phyloP scores from a whole-genome alignment of 2,797 vertebrate genomes.

The Neosilurus mollespiculum region DNA sequence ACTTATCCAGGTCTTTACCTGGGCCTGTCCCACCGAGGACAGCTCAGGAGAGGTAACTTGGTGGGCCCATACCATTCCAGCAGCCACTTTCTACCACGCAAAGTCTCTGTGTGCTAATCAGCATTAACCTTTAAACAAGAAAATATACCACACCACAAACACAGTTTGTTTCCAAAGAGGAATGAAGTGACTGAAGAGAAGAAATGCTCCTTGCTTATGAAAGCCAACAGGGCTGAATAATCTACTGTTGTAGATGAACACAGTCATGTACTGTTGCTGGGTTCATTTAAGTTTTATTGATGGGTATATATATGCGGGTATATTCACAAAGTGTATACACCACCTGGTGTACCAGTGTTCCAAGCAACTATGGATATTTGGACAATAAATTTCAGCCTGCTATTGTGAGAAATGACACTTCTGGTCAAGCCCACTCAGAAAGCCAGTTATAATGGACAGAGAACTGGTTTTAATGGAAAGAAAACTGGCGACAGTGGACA shows the following conservation, averaged over 20 bases:
- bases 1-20: conserved; percentile 63
- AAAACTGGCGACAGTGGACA: neutral
- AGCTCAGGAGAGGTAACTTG: conserved; percentile 59
- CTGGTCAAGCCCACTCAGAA: neutral
- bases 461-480: neutral
- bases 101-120: conserved; percentile 29
- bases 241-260: neutral
- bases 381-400: neutral
- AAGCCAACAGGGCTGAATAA: neutral
- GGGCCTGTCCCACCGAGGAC: conserved; percentile 67
- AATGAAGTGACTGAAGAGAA: neutral
- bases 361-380: neutral
- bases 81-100: conserved; percentile 72
- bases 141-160: neutral
- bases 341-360: neutral
- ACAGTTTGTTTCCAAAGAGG: neutral
- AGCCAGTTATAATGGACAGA: neutral
- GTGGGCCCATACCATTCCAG: conserved; percentile 60
- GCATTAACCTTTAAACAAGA: neutral
- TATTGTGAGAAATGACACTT: neutral
- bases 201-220: neutral
- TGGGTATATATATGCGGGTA: neutral
- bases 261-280: neutral
- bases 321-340: neutral
- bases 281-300: neutral